Conservation (phyloP, 2,888 invertebrate genomes). For the Teleogryllus oceanicus region DNA sequence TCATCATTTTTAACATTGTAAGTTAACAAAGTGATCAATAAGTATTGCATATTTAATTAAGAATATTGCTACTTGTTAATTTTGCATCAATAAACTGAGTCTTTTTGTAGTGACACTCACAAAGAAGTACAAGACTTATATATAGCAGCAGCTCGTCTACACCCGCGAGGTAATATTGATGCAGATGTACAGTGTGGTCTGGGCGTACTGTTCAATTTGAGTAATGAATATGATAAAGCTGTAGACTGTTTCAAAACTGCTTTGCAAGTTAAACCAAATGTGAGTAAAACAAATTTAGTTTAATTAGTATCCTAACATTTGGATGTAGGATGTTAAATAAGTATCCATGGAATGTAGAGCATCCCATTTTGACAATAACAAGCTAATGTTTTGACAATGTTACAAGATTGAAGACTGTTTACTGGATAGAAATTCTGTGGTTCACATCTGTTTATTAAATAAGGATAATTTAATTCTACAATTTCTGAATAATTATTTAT, state of each 20-base stretch:
- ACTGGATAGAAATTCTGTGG: too few species aligned
- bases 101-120: slow-evolving; percentile 53
- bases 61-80: slow-evolving; percentile 23
- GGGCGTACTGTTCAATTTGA: slow-evolving; percentile 92
- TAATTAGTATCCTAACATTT: slow-evolving; percentile 3
- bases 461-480: too few species aligned
- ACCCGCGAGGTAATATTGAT: slow-evolving; percentile 69
- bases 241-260: slow-evolving; percentile 94
- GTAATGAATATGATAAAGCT: slow-evolving; percentile 92
- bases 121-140: slow-evolving; percentile 70
- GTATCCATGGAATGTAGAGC: too few species aligned
- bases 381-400: too few species aligned
- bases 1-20: slow-evolving; percentile 52
- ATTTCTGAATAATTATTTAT: too few species aligned
- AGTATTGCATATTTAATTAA: slow-evolving; percentile 44
- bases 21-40: slow-evolving; percentile 50
- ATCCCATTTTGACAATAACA: too few species aligned
- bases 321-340: too few species aligned
- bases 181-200: slow-evolving; percentile 90
- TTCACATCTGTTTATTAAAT: too few species aligned
- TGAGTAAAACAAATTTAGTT: slow-evolving; percentile 22
- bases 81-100: slow-evolving; percentile 19
- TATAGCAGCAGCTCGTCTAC: slow-evolving; percentile 73
- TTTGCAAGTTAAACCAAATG: slow-evolving; percentile 66
- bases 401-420: too few species aligned